Evolutionary conservation across 2,797 vertebrate genomes (phyloP).

Genomic region (Hippopotamyrus pictus): DNA sequence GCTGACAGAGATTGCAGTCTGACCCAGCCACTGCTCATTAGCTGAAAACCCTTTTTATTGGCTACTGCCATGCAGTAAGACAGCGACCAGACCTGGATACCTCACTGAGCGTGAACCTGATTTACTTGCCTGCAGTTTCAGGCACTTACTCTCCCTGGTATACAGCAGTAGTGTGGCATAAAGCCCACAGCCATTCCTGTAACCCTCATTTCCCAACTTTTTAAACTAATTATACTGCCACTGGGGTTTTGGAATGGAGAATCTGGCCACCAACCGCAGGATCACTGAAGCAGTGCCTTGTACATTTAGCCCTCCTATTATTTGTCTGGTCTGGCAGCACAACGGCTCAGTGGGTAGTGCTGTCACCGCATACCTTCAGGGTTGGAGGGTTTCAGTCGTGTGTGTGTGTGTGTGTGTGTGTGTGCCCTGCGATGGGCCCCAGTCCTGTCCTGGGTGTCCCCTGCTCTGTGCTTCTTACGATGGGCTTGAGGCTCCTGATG

Average conservation of each 20-base stretch:
- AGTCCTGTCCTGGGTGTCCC: background rate
- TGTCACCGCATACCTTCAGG: background rate
- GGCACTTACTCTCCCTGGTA: background rate
- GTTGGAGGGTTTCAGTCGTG: background rate
- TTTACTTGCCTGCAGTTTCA: background rate
- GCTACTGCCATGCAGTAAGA: background rate
- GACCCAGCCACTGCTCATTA: background rate
- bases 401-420: background rate
- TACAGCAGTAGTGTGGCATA: background rate
- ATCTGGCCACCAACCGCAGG: background rate
- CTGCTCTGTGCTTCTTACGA: background rate
- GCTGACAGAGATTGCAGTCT: background rate
- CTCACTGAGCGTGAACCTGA: background rate
- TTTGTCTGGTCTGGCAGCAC: background rate
- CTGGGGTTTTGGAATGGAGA: conserved; percentile 6
- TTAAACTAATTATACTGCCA: conserved; percentile 5
- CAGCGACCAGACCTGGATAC: background rate
- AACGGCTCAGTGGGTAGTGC: background rate
- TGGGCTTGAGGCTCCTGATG: background rate
- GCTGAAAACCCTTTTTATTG: background rate
- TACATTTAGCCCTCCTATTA: background rate
- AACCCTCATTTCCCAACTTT: background rate
- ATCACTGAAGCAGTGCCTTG: background rate
- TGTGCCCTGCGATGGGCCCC: background rate
- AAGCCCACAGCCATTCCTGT: background rate